These are phyloP conservation scores for Coryphaenoides rupestris DNA, from an alignment of 2,113 vertebrate genomes.

Conservation along the genomic window DNA sequence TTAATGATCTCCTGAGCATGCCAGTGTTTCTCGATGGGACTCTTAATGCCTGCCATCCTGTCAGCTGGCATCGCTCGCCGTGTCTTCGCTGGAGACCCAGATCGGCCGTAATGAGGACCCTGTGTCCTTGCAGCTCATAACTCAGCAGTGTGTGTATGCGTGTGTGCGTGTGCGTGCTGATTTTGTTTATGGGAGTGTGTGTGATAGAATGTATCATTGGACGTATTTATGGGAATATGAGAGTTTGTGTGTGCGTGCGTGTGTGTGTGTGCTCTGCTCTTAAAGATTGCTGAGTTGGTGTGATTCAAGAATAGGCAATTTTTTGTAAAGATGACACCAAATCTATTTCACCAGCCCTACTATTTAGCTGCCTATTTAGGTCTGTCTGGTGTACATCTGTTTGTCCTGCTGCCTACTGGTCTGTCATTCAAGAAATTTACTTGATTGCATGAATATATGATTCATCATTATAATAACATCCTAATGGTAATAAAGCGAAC, in stretches of 20 bases:
- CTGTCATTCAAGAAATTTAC: no score
- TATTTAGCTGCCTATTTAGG: no score
- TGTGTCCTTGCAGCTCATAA: conserved; percentile 32
- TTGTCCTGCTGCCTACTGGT: no score
- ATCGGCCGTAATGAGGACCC: conserved; percentile 49
- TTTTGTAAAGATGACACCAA: no score
- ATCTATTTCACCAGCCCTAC: no score
- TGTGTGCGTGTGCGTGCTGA: conserved; percentile 9
- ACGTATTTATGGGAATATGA: not conserved
- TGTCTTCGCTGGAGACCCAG: conserved; percentile 44
- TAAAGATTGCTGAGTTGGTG: not conserved
- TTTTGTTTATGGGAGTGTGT: not conserved
- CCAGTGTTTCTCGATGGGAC: conserved; percentile 9
- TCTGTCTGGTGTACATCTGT: no score
- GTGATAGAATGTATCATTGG: conserved; percentile 36
- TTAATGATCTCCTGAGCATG: conserved; percentile 1
- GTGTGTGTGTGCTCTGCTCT: not conserved
- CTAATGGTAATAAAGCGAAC: no score
- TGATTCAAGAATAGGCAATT: not conserved
- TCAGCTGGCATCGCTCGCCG: conserved; percentile 1
- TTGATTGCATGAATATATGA: no score
- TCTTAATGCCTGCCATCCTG: conserved; percentile 23
- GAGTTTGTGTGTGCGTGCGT: not conserved
- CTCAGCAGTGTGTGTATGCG: conserved; percentile 17
- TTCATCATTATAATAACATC: no score